Evolutionary conservation across 2,797 vertebrate genomes (phyloP).

Genomic region (Nyctibius grandis): DNA sequence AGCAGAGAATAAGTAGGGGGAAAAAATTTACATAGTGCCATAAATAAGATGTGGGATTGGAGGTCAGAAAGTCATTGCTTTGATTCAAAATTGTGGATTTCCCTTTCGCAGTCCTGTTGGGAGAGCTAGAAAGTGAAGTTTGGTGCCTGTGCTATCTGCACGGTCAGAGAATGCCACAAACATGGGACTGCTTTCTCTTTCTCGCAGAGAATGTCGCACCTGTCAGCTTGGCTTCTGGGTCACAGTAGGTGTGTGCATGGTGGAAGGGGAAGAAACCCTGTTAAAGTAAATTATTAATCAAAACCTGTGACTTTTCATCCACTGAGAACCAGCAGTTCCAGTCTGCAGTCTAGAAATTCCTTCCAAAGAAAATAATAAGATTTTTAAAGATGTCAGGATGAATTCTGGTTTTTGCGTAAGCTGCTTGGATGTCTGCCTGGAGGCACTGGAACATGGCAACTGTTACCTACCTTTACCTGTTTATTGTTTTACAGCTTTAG

Average conservation of each 20-base stretch:
- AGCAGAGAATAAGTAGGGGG: neutral
- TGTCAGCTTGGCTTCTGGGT: neutral
- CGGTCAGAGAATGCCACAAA: neutral
- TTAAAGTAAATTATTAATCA: neutral
- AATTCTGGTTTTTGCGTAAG: neutral
- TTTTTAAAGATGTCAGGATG: neutral
- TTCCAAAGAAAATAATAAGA: neutral
- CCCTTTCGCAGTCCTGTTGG: neutral
- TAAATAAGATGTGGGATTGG: neutral
- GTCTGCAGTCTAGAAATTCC: neutral
- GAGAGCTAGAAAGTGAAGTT: neutral
- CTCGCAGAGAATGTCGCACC: neutral
- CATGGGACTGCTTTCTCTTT: fast-evolving
- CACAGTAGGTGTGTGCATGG: neutral
- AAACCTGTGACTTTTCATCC: neutral
- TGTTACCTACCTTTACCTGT: neutral
- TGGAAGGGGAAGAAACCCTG: neutral
- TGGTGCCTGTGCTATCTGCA: neutral
- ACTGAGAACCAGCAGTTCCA: neutral
- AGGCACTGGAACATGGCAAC: neutral
- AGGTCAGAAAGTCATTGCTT: neutral
- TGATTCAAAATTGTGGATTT: neutral
- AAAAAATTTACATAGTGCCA: neutral
- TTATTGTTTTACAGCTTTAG: neutral
- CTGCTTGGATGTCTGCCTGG: neutral